A percentile compares a stretch with the other conserved stretches of the same genome.
phyloP scores from a whole-genome alignment of 2,888 invertebrate species.

The Pilophorus perplexus region DNA sequence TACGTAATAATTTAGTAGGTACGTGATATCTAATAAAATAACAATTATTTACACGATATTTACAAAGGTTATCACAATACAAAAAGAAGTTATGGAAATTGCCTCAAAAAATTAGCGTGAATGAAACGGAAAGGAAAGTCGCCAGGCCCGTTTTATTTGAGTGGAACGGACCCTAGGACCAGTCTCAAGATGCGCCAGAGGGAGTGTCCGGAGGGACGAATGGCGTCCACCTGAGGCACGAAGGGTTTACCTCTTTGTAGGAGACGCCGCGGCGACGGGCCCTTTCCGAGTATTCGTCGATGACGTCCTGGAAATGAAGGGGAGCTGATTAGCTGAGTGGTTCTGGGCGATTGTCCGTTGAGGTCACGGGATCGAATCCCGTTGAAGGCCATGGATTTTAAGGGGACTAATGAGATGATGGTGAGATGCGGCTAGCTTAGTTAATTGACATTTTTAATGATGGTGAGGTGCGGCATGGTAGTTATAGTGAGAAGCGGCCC shows the following conservation, averaged over 20 bases:
- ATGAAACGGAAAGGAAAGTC: background rate
- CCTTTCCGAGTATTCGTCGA: conserved; percentile 87
- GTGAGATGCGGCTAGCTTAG: too few species aligned
- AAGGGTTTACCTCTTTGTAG: conserved; percentile 82
- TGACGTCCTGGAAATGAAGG: conserved; percentile 67
- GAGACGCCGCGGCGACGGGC: conserved; percentile 70
- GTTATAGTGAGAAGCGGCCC: too few species aligned
- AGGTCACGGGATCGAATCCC: too few species aligned
- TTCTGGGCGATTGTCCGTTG: too few species aligned
- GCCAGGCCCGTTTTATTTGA: conserved; percentile 14
- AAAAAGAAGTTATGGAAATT: conserved; percentile 1
- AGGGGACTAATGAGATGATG: too few species aligned
- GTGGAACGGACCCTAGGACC: conserved; percentile 23
- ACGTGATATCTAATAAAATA: conserved; percentile 12
- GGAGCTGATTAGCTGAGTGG: too few species aligned
- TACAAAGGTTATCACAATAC: conserved; percentile 10
- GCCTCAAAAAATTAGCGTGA: conserved; percentile 5
- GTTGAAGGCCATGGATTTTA: too few species aligned
- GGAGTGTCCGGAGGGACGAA: conserved; percentile 54
- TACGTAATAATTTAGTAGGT: too few species aligned
- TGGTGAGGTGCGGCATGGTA: too few species aligned
- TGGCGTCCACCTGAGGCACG: conserved; percentile 85
- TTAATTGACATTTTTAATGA: too few species aligned
- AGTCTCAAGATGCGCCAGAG: conserved; percentile 46
- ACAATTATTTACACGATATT: conserved; percentile 6